Conservation (phyloP, 2,888 invertebrate species). For the Tetrapedia diversipes region DNA sequence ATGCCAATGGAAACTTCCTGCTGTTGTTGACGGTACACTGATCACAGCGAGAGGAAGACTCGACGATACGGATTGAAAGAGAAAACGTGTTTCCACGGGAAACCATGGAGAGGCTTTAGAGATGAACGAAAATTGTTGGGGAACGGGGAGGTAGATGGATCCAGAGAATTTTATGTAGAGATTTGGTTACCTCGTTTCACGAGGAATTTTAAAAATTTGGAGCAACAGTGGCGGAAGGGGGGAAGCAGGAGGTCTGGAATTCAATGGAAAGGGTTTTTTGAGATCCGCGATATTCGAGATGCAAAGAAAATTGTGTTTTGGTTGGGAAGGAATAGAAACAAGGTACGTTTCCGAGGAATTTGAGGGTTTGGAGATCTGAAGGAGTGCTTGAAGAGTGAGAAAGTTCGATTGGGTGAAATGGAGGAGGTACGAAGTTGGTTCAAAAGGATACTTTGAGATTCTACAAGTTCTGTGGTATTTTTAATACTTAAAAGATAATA, state of each 20-base stretch:
- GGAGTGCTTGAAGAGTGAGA: too few species aligned
- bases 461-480: too few species aligned
- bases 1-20: too few species aligned
- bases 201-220: not conserved
- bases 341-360: not conserved
- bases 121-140: not conserved
- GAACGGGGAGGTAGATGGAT: not conserved
- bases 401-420: too few species aligned
- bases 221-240: not conserved
- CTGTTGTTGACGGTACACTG: too few species aligned
- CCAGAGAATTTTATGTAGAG: not conserved
- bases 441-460: too few species aligned
- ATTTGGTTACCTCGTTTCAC: not conserved
- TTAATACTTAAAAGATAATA: too few species aligned
- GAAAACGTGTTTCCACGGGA: not conserved
- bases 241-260: too few species aligned
- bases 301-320: too few species aligned
- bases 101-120: not conserved
- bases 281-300: not conserved
- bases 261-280: too few species aligned
- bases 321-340: not conserved
- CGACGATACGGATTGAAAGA: constrained; percentile 1
- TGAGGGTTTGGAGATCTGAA: too few species aligned
- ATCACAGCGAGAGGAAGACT: not conserved
- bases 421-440: not conserved